Conservation (phyloP, 2,888 invertebrate genomes). For the Apeira syringaria region DNA sequence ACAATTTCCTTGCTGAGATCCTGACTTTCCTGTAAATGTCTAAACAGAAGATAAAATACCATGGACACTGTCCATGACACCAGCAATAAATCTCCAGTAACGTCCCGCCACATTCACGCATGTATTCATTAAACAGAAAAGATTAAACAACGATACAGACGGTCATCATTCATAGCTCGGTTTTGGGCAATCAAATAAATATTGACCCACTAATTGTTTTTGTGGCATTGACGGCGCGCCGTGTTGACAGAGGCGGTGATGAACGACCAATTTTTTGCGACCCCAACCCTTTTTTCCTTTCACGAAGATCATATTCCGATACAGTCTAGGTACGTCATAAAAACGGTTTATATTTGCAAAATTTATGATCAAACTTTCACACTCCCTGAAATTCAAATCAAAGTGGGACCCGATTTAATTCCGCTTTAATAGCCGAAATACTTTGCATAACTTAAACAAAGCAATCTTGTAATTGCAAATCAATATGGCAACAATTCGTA, state of each 20-base stretch:
- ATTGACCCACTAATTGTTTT: conserved; percentile 81
- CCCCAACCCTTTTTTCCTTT: conserved; percentile 56
- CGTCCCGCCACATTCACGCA: conserved; percentile 42
- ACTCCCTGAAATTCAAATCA: conserved; percentile 41
- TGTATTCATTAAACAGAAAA: conserved; percentile 29
- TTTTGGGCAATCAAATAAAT: conserved; percentile 74
- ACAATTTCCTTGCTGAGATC: too few species aligned
- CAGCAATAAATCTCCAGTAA: conserved; percentile 12
- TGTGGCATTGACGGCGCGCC: conserved; percentile 69
- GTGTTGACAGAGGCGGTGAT: conserved; percentile 77
- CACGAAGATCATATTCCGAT: conserved; percentile 53
- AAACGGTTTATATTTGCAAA: conserved; percentile 39
- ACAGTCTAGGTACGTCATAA: conserved; percentile 41
- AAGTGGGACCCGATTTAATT: conserved; percentile 44
- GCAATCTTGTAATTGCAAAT: conserved; percentile 63
- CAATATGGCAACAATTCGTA: conserved; percentile 54
- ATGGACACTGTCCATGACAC: background rate
- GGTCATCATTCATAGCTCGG: conserved; percentile 61
- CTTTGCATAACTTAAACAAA: conserved; percentile 58
- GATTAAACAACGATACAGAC: conserved; percentile 40
- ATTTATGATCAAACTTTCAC: conserved; percentile 40
- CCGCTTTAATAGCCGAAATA: conserved; percentile 53
- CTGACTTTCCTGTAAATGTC: background rate
- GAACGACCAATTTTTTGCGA: conserved; percentile 70
- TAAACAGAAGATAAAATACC: background rate